Conservation (phyloP, 92 coral and sea anemone genomes). For the Nematostella vectensis region DNA sequence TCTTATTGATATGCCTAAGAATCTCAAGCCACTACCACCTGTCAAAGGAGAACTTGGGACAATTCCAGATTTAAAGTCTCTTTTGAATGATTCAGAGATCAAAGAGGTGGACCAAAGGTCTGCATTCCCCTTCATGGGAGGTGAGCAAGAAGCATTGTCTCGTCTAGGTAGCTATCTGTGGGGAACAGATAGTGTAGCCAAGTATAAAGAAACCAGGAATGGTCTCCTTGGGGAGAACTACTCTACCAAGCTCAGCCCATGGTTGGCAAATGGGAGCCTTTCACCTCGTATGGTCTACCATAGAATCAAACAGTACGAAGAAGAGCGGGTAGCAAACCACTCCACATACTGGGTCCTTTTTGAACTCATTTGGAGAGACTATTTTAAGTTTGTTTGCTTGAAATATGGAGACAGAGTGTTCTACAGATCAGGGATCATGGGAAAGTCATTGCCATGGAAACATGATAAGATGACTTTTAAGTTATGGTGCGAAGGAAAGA, state of each 20-base stretch:
- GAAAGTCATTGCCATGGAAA: conserved; percentile 36
- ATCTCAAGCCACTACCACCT: conserved; percentile 21
- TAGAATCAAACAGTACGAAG: conserved; percentile 31
- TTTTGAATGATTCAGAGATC: not conserved
- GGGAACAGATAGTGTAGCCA: conserved; percentile 40
- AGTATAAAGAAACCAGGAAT: conserved; percentile 51
- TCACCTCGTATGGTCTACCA: conserved; percentile 41
- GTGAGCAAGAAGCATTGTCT: conserved; percentile 38
- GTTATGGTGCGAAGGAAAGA: conserved; percentile 38
- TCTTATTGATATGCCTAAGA: conserved; percentile 15
- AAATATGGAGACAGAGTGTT: conserved; percentile 50
- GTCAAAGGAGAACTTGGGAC: conserved; percentile 22
- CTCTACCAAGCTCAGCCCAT: conserved; percentile 48
- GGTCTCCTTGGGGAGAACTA: conserved; percentile 48
- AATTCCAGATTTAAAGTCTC: not conserved
- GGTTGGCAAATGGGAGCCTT: conserved; percentile 50
- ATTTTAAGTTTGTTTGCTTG: conserved; percentile 46
- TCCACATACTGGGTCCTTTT: conserved; percentile 57
- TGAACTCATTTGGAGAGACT: conserved; percentile 58
- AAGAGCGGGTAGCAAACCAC: conserved; percentile 39
- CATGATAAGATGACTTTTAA: conserved; percentile 24
- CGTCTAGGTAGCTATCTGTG: conserved; percentile 35
- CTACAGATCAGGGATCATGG: conserved; percentile 28
- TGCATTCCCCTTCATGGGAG: conserved; percentile 52
- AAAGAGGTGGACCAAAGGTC: conserved; percentile 13